phyloP scores from a whole-genome alignment of 2,888 invertebrate genomes.

The Conomelus anceps region DNA sequence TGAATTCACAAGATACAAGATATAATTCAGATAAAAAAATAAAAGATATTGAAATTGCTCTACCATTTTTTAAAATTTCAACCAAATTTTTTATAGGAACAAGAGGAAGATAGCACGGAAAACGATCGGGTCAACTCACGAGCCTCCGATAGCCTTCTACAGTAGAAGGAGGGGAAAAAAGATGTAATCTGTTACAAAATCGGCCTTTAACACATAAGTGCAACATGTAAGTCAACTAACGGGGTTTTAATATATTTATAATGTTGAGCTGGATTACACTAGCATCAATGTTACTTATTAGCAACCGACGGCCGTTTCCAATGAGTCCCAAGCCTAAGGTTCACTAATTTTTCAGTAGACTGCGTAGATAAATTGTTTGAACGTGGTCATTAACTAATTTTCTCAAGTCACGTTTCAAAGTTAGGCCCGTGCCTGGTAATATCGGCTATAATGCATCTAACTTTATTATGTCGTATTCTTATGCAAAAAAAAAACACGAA shows the following conservation, averaged over 20 bases:
- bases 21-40: no score
- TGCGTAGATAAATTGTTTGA: neutral
- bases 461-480: neutral
- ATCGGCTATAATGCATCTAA: neutral
- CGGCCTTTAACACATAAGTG: neutral
- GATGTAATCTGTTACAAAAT: neutral
- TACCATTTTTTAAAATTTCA: no score
- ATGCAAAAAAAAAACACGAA: neutral
- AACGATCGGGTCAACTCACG: neutral
- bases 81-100: no score
- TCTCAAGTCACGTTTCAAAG: neutral
- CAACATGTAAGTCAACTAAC: neutral
- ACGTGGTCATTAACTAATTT: neutral
- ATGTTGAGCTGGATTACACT: neutral
- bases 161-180: neutral
- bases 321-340: neutral
- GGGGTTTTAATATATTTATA: neutral
- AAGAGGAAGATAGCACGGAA: neutral
- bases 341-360: neutral
- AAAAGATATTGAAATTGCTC: no score
- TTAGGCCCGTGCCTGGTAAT: neutral
- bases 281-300: neutral
- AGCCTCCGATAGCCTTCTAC: no score
- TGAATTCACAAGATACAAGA: no score
- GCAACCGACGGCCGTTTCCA: neutral